Evolutionary conservation across 2,888 invertebrate species (phyloP).

Genomic region (Lepas anatifera): DNA sequence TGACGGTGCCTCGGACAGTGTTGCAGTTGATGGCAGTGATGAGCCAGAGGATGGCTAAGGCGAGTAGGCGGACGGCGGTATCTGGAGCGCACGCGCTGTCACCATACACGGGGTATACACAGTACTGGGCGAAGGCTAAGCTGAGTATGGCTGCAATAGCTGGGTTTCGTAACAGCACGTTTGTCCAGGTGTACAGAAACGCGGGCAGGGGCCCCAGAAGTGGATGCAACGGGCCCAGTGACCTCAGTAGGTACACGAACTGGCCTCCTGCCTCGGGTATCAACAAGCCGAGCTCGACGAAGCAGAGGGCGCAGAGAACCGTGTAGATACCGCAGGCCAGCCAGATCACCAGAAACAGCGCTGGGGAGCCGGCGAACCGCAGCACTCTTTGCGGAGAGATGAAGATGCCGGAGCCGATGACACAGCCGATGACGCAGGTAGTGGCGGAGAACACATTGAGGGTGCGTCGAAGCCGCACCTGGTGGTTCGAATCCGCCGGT

Average conservation of each 20-base stretch:
- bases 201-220: too few relatives aligned
- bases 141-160: constrained; percentile 90
- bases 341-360: constrained; percentile 66
- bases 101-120: constrained; percentile 70
- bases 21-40: constrained; percentile 93
- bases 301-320: constrained; percentile 74
- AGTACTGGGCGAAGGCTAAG: constrained; percentile 84
- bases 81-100: constrained; percentile 73
- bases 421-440: constrained; percentile 70
- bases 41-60: constrained; percentile 81
- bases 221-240: constrained; percentile 50
- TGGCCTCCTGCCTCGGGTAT: constrained; percentile 90
- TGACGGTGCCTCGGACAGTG: constrained; percentile 87
- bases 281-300: constrained; percentile 90
- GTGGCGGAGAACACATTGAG: constrained; percentile 67
- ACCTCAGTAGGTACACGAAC: constrained; percentile 92
- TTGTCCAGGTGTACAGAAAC: constrained; percentile 87
- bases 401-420: constrained; percentile 83
- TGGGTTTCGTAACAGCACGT: constrained; percentile 80
- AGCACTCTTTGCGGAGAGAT: constrained; percentile 68
- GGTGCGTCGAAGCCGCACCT: neutral
- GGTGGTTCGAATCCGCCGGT: too few relatives aligned
- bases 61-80: constrained; percentile 72
- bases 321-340: constrained; percentile 62
- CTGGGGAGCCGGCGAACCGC: constrained; percentile 62